Conservation (phyloP, 2,797 vertebrate genomes). For the Oreochromis grahami region DNA sequence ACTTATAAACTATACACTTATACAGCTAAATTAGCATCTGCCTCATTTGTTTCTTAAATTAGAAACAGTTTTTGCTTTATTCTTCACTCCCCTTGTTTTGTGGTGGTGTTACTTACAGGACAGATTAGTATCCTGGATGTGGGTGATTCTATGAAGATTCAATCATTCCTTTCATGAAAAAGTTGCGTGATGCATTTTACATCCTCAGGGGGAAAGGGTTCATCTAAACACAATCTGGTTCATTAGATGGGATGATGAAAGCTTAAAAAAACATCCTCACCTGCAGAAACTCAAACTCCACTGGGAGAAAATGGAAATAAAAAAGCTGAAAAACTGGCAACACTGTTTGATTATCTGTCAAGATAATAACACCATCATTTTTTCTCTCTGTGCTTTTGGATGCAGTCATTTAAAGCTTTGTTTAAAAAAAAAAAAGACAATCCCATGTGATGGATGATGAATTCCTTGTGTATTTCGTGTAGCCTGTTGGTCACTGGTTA, state of each 20-base stretch:
- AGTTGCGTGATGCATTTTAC: background rate
- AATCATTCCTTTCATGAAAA: background rate
- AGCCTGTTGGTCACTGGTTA: background rate
- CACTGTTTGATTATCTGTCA: background rate
- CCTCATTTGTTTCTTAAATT: background rate
- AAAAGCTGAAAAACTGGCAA: background rate
- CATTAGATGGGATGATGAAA: background rate
- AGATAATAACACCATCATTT: background rate
- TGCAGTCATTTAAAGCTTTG: background rate
- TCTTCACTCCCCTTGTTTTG: background rate
- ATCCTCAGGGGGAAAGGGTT: background rate
- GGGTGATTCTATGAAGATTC: background rate
- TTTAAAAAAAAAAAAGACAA: background rate
- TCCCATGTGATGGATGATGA: background rate
- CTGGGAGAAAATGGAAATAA: background rate
- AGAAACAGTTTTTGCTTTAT: background rate
- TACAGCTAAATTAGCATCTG: background rate
- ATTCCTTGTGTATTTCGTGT: background rate
- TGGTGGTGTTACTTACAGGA: background rate
- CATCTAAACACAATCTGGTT: conserved; percentile 8
- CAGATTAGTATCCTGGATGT: background rate
- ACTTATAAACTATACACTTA: background rate
- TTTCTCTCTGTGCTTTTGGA: rapidly evolving
- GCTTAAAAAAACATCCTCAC: background rate
- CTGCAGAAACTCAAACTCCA: background rate